Evolutionary conservation across 2,113 vertebrate species (phyloP).

Genomic region (Vulpes ferrilata): DNA sequence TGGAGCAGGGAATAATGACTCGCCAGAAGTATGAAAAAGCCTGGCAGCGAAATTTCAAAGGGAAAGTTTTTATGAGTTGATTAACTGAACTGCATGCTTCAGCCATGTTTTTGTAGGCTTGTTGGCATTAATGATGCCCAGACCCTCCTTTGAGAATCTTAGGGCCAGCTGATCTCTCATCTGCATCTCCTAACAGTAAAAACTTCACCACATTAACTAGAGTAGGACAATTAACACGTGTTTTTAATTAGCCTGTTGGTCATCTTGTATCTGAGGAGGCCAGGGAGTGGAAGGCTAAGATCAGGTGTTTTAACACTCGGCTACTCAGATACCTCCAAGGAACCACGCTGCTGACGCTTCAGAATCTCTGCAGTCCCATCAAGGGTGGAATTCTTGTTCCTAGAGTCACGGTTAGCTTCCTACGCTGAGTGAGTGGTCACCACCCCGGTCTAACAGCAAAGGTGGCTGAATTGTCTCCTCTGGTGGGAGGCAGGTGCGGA

Average conservation of each 20-base stretch:
- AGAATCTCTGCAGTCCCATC: not conserved
- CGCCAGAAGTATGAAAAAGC: constrained; percentile 49
- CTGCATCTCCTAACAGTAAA: constrained; percentile 43
- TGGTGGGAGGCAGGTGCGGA: not conserved
- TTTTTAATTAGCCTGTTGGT: constrained; percentile 61
- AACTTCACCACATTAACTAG: constrained; percentile 27
- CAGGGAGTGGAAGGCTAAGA: not conserved
- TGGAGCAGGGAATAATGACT: not conserved
- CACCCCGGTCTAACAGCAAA: not conserved
- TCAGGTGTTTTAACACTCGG: not conserved
- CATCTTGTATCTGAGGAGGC: not conserved
- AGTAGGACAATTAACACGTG: not conserved
- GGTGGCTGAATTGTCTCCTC: not conserved
- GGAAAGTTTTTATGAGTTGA: constrained; percentile 54
- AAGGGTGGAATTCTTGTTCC: not conserved
- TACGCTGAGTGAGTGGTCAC: not conserved
- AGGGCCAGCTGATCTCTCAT: not conserved
- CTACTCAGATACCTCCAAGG: not conserved
- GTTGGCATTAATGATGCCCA: not conserved
- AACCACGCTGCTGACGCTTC: not conserved
- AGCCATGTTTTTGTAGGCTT: not conserved
- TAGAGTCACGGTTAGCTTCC: not conserved
- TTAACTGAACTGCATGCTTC: constrained; percentile 24
- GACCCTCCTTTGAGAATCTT: constrained; percentile 49
- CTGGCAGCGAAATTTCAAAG: constrained; percentile 57